Base-by-base conservation (phyloP, 2,888 invertebrate genomes). In the Cancer borealis region DNA sequence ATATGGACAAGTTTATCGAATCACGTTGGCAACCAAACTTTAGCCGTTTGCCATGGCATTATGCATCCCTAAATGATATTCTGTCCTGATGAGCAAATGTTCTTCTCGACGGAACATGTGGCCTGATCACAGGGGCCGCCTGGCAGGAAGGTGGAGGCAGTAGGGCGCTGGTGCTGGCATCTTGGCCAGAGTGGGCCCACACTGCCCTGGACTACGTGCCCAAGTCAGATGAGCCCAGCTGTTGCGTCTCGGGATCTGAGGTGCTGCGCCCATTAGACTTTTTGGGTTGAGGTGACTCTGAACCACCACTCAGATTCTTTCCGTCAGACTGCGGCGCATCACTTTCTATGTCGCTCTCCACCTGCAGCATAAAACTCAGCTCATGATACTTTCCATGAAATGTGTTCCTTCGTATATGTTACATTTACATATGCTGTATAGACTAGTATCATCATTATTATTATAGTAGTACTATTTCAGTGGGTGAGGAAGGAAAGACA, bases 321-420 rank as follows among this genome's bases (percentile, higher is more conserved):
- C 97, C 97, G 96, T 97, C 97, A 95, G 97, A 97, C 95, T 97
- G 97, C 95, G 97, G 97, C 95, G 97, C 97, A 96, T 97, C 97
- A 96, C 97, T 97, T 96, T 97, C 97, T 95, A 97, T 96, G 96
- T 97, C 97, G 95, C 97, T 97, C 96, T 97, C 97, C 96, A 97
- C 97, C 97, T 97, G 97, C 49, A 89, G 66, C n/a, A 46, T 60
- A 88, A 49, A 21, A 26, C 66, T 73, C 60, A 79, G 47, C n/a
- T 79, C 17, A 54, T 2, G 46, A 93, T 84, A 47, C 12, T 47
- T 89, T 17, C 88, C 47, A 17, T 26, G 73, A 21, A 10, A 45
- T 92, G 26, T 73, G 26, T 10, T 26, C n/a, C 4, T 21, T 39
- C 4, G 60, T 49, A 12, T 39, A 26, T 91, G 17, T 3, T 46